phyloP scores from a whole-genome alignment of 2,888 invertebrate genomes.

The Hemaris fuciformis region DNA sequence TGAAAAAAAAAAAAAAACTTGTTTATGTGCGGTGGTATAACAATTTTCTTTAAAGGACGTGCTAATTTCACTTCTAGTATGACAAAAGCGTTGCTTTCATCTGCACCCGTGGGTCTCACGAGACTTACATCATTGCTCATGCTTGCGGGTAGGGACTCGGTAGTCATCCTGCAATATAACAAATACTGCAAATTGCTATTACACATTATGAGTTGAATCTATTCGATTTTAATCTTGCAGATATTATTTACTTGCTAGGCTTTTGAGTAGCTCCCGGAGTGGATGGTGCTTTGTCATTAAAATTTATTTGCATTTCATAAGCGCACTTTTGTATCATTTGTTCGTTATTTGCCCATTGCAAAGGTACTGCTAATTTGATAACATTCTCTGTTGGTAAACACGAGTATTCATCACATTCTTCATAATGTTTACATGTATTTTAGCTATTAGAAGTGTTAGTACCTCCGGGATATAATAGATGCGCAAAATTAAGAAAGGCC shows the following conservation, averaged over 20 bases:
- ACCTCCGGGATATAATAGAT: slow-evolving; percentile 70
- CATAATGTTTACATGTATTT: background rate
- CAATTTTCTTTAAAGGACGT: slow-evolving; percentile 45
- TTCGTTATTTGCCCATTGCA: slow-evolving; percentile 53
- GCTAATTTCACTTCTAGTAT: slow-evolving; percentile 57
- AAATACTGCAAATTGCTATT: background rate
- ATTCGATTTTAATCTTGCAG: background rate
- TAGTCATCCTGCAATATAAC: slow-evolving; percentile 26
- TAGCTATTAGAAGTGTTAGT: background rate
- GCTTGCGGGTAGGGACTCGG: slow-evolving; percentile 32
- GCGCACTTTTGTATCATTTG: slow-evolving; percentile 51
- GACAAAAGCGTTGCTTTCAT: slow-evolving; percentile 56
- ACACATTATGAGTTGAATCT: background rate
- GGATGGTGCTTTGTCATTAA: slow-evolving; percentile 40
- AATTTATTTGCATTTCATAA: slow-evolving; percentile 45
- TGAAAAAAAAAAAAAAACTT: too few relatives aligned
- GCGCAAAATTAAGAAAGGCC: slow-evolving; percentile 59
- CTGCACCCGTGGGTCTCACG: slow-evolving; percentile 46
- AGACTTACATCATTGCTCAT: slow-evolving; percentile 31
- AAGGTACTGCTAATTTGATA: slow-evolving; percentile 53
- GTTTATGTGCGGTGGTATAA: slow-evolving; percentile 47
- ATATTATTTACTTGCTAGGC: background rate
- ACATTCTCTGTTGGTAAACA: slow-evolving; percentile 40
- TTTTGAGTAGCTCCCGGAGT: slow-evolving; percentile 30
- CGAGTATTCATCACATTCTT: background rate